Evolutionary conservation across 1,140 invertebrate genomes (phyloP), one percentile per base, ranked within the genome.

Genomic region (Araneus ventricosus): DNA sequence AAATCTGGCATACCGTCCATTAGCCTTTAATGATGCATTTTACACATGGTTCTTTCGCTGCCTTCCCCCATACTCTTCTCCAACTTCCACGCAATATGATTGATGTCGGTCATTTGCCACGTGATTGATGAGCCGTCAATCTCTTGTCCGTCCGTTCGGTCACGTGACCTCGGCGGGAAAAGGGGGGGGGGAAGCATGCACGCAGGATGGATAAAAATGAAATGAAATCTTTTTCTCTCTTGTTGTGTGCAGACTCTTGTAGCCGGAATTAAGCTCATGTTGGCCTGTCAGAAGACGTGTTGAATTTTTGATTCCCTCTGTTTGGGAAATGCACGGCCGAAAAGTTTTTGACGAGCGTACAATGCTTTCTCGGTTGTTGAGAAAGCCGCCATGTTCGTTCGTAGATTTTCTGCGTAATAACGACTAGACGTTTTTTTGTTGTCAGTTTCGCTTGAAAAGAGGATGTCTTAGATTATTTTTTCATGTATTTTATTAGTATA

Each of bases 71-170:
- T 52, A 34, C 39, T 85, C 79, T 61, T 57, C 41, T 91, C 79
- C 90, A 91, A 91, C 90, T 91, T 91, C 90, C 91, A 87, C 84
- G 85, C 91, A 80, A 93, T 80, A 93, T 93, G 91, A 93, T 93
- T 75, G 91, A 93, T 93, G 91, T 27, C 91, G 91, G 91, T 93
- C 91, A 93, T 93, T 93, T 93, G 91, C 39, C 91, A 52, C 37
- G 85, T 93, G 91, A 93, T 93, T 34, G 91, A 93, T 93, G 91
- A 70, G 84, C 63, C 52, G 91, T 93, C 91, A 93, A 93, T 93
- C 91, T 93, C 61, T 84, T 85, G 61, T 45, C 52, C 91, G 37
- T 85, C 52, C 91, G 37, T 85, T n/a, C 67, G 84, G 84, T 93
- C 91, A 93, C 91, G 91, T 93, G 91, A 87, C 91, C 85, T 63